These are phyloP conservation scores for Dimorphilus gyrociliatus DNA, from an alignment of 2,888 invertebrate genomes.

Conservation along the genomic window DNA sequence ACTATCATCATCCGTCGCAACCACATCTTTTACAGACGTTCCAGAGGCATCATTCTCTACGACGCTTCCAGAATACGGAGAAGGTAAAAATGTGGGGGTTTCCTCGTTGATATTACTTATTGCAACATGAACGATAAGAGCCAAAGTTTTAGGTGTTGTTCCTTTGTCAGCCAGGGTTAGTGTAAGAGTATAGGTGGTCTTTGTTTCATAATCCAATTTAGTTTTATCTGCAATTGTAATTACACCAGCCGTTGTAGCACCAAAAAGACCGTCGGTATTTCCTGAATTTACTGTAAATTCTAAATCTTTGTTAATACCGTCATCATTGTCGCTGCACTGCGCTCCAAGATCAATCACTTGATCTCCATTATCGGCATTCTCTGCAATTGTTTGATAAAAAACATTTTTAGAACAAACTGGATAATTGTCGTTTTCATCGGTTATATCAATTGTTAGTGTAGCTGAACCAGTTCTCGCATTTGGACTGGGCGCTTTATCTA, in stretches of 20 bases:
- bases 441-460: constrained; percentile 16
- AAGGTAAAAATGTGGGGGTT: constrained; percentile 1
- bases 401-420: too few species aligned
- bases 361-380: constrained; percentile 6
- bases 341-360: too few species aligned
- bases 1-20: constrained; percentile 1
- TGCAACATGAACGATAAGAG: neutral
- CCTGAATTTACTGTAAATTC: too few species aligned
- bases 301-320: too few species aligned
- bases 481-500: constrained; percentile 11
- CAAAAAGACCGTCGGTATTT: constrained; percentile 1
- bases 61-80: neutral
- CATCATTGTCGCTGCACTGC: too few species aligned
- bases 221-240: neutral
- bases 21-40: neutral
- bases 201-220: constrained; percentile 1
- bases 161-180: neutral
- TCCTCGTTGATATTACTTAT: constrained; percentile 2
- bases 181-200: neutral
- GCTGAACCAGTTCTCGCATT: constrained; percentile 13
- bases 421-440: constrained; percentile 22
- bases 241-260: neutral
- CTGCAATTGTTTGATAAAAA: constrained; percentile 3
- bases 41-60: neutral
- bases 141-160: neutral